Conservation (phyloP, 35 echinoderm and acorn worm genomes). For the Lytechinus pictus region DNA sequence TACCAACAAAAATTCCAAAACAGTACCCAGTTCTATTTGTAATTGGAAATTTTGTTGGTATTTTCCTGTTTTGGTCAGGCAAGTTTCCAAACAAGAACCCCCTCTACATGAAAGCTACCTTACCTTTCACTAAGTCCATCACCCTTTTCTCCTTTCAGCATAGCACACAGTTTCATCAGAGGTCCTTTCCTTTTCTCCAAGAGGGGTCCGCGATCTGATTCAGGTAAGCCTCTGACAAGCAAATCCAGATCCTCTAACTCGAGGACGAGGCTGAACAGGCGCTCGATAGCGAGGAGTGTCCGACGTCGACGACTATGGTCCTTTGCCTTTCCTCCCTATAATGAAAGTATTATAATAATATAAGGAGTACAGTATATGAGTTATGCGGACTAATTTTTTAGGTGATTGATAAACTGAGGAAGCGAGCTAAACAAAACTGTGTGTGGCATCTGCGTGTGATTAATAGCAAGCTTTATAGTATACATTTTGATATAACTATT, state of each 20-base stretch:
- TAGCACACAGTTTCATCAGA: slow-evolving; percentile 38
- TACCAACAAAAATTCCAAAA: too few species aligned
- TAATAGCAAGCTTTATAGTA: too few species aligned
- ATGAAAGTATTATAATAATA: not conserved
- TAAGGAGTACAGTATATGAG: not conserved
- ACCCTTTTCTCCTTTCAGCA: slow-evolving; percentile 29
- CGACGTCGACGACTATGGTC: slow-evolving; percentile 76
- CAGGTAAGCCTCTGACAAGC: slow-evolving; percentile 73
- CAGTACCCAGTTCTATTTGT: too few species aligned
- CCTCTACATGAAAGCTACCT: not conserved
- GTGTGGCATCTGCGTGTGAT: too few species aligned
- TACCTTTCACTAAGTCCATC: slow-evolving; percentile 39
- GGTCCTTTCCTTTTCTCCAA: slow-evolving; percentile 75
- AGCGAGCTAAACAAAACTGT: too few species aligned
- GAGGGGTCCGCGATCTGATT: slow-evolving; percentile 71
- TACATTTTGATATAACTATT: too few species aligned
- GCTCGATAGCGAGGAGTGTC: slow-evolving; percentile 78
- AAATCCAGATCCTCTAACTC: slow-evolving; percentile 66
- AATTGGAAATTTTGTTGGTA: too few species aligned
- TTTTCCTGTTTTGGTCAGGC: too few species aligned
- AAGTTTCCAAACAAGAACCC: too few species aligned
- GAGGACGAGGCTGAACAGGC: slow-evolving; percentile 63
- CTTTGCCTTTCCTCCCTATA: slow-evolving; percentile 57
- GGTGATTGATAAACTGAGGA: too few species aligned
- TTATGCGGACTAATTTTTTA: too few species aligned